Percentiles rank a stretch among this genome's conserved stretches.
phyloP scores from a whole-genome alignment of 2,888 invertebrate genomes.

The Nephrotoma appendiculata region DNA sequence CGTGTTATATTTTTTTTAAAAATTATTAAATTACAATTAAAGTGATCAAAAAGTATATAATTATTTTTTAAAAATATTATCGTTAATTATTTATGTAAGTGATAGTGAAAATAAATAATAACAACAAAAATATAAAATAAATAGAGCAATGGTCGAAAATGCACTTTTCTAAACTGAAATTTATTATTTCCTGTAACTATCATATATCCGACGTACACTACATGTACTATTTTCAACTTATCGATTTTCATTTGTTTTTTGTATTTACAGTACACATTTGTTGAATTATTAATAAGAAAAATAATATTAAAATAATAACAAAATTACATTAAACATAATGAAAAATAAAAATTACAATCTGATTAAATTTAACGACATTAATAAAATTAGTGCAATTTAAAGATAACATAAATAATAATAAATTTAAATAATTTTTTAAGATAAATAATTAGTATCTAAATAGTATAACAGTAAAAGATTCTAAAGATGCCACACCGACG shows the following conservation, averaged over 20 bases:
- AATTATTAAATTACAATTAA: not conserved
- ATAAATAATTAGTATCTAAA: not conserved
- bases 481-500: slow-evolving; percentile 23
- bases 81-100: not conserved
- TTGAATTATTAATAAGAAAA: not conserved
- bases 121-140: not conserved
- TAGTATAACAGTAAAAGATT: not conserved
- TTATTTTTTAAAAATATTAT: not conserved
- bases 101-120: not conserved
- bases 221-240: not conserved
- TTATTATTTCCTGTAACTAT: not conserved
- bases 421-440: not conserved
- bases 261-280: not conserved
- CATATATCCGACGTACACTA: not conserved
- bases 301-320: not conserved
- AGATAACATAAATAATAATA: not conserved
- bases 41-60: not conserved
- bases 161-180: not conserved
- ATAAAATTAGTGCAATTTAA: not conserved
- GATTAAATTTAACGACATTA: not conserved
- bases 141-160: not conserved
- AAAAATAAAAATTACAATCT: not conserved
- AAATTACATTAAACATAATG: not conserved
- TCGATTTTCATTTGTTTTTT: not conserved
- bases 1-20: not conserved